Base-by-base conservation (phyloP, 1,140 invertebrate species). In the Drepana arcuata region DNA sequence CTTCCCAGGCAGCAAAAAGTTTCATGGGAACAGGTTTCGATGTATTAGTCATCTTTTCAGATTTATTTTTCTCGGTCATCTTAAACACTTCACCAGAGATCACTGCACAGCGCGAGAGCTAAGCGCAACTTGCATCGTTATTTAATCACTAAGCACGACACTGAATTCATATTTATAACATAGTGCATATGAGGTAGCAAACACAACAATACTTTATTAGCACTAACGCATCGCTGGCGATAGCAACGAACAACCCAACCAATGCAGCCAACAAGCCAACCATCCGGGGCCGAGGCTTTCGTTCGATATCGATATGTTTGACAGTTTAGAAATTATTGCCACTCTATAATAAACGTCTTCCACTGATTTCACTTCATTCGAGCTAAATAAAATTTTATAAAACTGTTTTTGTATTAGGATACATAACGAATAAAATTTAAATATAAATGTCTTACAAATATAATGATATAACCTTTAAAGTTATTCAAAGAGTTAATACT, bases 1-100 rank as follows among this genome's bases (percentile, higher is more conserved):
- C 93, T 88, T 98, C 96, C 95, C 95, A 97, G 53, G 95, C 96
- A 42, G 96, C 95, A 86, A 98, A 98, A 49, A 98, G 88, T 86
- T 96, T 96, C 96, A 98, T 98, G 58, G 95, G 94, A 70, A 97
- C 93, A 58, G 94, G 94, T 88, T 95, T 95, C 72, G 83, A 75
- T 65, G 80, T 44, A 72, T 84, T 84, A 81, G 74, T 82, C 81
- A 84, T 84, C 75, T 83, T 84, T 62, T 84, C 81, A 34, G 81
- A 82, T 84, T 84, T 84, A 66, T 80, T 82, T 74, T 84, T 84
- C 64, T 84, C 81, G 64, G 79, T 83, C 80, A 84, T 84, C 69
- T 63, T 83, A 65, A 68, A 67, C 6, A 69, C 58, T 62, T 55
- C 60, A 70, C 63, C 59, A 56, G 54, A 46, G 70, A 68, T 81